Base-by-base conservation (phyloP, 2,797 vertebrate species). In the Varecia variegata region DNA sequence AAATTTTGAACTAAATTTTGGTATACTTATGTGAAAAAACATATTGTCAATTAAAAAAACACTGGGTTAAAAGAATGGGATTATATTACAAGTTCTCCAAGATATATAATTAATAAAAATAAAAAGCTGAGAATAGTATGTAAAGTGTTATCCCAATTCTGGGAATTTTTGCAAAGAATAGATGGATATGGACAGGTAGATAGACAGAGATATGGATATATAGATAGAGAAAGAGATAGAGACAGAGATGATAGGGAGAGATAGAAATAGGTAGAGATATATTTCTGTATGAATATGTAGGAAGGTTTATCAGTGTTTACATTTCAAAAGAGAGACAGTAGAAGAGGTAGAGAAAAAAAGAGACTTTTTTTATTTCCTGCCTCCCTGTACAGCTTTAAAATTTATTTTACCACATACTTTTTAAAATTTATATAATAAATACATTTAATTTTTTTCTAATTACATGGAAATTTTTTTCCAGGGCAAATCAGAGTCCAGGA, bases 391-490 rank as follows among this genome's bases (percentile, higher is more conserved):
- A 45, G 30, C 83, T 85, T 96, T 80, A 79, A 4, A 93, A 84
- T 84, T 71, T 77, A 76, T 87, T 81, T 85, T 67, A 40, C 20
- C n/a, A 21, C 17, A 5, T 54, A 11, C 13, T 68, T 85, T 93
- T 95, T 56, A 86, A 85, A 86, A 85, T 92, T 56, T 43, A 85
- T 83, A 76, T 74, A 95, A 68, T 40, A 95, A 82, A 62, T 23
- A 73, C 11, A 74, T 86, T 74, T 52, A 47, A 35, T 65, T 18
- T 65, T 25, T 45, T 77, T 60, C 27, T 25, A 76, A 40, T 74
- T 62, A 13, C 7, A 58, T 30, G 25, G 7, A 74, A 52, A 56
- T 50, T 85, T 52, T 82, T 68, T 71, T 87, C 50, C 23, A 85
- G 43, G 14, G 6, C 35, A 91, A 62, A 73, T 58, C 3, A 50